Base-by-base conservation (phyloP, 2,113 vertebrate species). In the Papio anubis region DNA sequence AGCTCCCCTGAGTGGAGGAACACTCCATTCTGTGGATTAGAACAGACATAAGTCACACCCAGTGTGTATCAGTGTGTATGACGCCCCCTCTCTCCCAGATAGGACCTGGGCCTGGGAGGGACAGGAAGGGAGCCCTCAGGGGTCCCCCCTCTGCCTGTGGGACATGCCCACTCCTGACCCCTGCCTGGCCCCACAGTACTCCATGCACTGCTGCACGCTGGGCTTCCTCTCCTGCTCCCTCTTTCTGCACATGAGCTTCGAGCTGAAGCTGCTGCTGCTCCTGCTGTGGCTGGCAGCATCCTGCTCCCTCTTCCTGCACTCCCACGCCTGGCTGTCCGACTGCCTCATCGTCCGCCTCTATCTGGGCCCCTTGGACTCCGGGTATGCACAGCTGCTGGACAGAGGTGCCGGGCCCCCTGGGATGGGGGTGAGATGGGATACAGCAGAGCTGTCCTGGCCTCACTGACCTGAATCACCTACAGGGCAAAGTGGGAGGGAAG, bases 181-280 rank as follows among this genome's bases (percentile, higher is more conserved):
- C 43, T 25, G 13, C 89, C 70, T 17, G 40, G 7, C 18, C 76
- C 88, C 66, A 2, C 98, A 99, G 99, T 99, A 99, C 96, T 99
- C 99, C 98, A 98, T 99, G 97, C 99, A 99, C 96, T 99, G 99
- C 97, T 99, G 99, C 87, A 98, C 99, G 95, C 96, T 99, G 98
- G 99, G 99, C 50, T 99, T 99, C 98, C 98, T 99, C 84, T 98
- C 99, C 38, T 99, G 99, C 92, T 98, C 99, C 57, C 98, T 99
- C 86, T 99, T 99, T 84, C 97, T 99, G 80, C 98, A 99, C 94
- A 99, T 99, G 82, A 99, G 99, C 88, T 97, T 99, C 59, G 99
- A 99, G 8, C 90, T 99, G 88, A 99, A 99, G 97, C 92, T 98
- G 35, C 97, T 99, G 96, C 98, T 99, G 96, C 98, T 99, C 86